Evolutionary conservation across 2,888 invertebrate genomes (phyloP), one percentile per base, ranked within the genome.

Genomic region (Troides oblongomaculatus): DNA sequence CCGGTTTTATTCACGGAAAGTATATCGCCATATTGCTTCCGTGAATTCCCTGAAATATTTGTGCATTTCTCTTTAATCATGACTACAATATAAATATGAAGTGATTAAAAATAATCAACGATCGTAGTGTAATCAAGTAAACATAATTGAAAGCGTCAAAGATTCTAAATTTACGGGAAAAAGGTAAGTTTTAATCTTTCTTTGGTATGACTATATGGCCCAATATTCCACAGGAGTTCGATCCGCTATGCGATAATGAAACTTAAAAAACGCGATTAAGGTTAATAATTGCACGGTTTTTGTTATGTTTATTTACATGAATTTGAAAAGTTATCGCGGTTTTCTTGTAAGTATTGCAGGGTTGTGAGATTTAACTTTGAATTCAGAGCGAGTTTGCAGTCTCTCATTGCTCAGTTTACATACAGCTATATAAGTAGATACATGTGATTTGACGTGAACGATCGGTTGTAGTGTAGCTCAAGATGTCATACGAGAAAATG

Each of bases 211-310:
- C 92, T 93, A 92, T 93, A 93, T 93, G 93, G 93, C 92, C 92
- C 91, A 93, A 92, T 93, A 93, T 93, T 93, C 93, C 92, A 92
- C 93, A 90, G 90, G 92, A 91, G 90, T 92, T 93, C 92, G 92
- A 92, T 92, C 91, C 92, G 93, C 92, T 93, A 92, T 92, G 93
- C 93, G 93, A 93, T 93, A 93, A 93, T 93, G 93, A 93, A 92
- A 93, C 93, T 93, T 93, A 93, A 92, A 93, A 93, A 92, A 92
- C 90, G 93, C 89, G 92, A 93, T 93, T 93, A 93, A 93, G 93
- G 93, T 92, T 92, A 92, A 93, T 93, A 93, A 93, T 93, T 93
- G 93, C 93, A 86, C 93, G 93, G 89, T 92, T 93, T 92, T 92
- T 91, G 91, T 92, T 92, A 90, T 93, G 92, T 92, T 93, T 92